Evolutionary conservation across 2,888 invertebrate genomes (phyloP), one percentile per base, ranked within the genome.

Genomic region (Augochlorella aurata): DNA sequence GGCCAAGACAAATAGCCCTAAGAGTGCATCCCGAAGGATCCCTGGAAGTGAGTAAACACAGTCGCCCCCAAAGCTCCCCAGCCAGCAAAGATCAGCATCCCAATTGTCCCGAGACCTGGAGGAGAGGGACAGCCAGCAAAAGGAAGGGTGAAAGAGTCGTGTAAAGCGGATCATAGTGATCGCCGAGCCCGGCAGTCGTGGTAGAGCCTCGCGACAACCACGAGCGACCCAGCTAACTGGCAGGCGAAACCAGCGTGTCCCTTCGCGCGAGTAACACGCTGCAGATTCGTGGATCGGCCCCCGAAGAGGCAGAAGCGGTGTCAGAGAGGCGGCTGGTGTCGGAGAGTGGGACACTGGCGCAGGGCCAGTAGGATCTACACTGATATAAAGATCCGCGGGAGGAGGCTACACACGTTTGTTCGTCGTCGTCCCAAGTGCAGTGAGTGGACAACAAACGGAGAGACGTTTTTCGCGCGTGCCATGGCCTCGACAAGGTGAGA

Each of bases 351-450:
- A 85, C 76, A 83, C 82, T 88, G 88, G 88, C 88, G 86, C 88
- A 84, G 86, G 85, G 88, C 89, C 88, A 87, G 85, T 81, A 83
- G 79, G 87, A 88, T 85, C 84, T 85, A 79, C 78, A 69, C 38
- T 38, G 86, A 90, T 85, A 87, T 89, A 85, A 88, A 84, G 87
- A 87, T 84, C 86, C 65, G 74, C 85, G 85, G 85, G 82, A 73
- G 69, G 77, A 84, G 80, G 77, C 79, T 82, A 86, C 81, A 88
- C 81, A 88, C 81, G 85, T 86, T 85, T 88, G 88, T 84, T 89
- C 87, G 89, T 89, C 88, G 87, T 86, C 88, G 85, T 84, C 87
- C n/a, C 89, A 87, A 90, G 91, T 91, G 91, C 91, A 91, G 90
- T 90, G 85, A 79, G 84, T 85, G 89, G 79, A 85, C n/a, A 18